phyloP scores from a whole-genome alignment of 1,140 invertebrate species.

The Drosophila persimilis region DNA sequence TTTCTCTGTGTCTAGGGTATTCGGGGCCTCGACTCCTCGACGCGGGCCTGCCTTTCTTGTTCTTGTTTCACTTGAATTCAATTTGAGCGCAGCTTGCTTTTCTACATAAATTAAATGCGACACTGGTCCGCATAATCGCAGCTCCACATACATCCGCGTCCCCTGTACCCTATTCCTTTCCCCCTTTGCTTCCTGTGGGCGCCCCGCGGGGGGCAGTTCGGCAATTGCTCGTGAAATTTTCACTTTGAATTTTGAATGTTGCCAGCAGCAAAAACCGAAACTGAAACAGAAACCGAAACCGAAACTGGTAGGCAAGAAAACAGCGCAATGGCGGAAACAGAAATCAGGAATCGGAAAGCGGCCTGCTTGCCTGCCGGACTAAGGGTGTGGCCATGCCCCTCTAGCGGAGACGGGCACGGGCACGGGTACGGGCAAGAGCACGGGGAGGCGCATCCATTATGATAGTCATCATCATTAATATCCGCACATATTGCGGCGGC shows the following conservation, averaged over 20 bases:
- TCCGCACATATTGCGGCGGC: slow-evolving; percentile 40
- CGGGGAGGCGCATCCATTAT: slow-evolving; percentile 18
- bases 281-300: slow-evolving; percentile 14
- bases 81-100: slow-evolving; percentile 36
- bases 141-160: slow-evolving; percentile 10
- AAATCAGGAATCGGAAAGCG: slow-evolving; percentile 7
- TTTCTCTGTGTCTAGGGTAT: too few relatives aligned
- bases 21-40: background rate
- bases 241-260: slow-evolving; percentile 57
- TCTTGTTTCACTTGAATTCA: slow-evolving; percentile 33
- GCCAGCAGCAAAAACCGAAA: slow-evolving; percentile 10
- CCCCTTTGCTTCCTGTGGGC: background rate
- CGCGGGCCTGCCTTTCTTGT: background rate
- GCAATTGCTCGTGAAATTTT: slow-evolving; percentile 42
- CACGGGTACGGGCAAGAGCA: background rate
- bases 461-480: slow-evolving; percentile 53
- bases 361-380: background rate
- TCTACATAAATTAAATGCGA: slow-evolving; percentile 57
- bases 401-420: too few relatives aligned
- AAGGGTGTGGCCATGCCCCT: slow-evolving; percentile 4
- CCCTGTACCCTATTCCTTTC: background rate
- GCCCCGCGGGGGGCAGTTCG: slow-evolving; percentile 12
- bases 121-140: slow-evolving; percentile 51
- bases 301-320: background rate
- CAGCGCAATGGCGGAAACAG: background rate